These are phyloP conservation scores for Thunnus albacares DNA, from an alignment of 2,797 vertebrate genomes.

Conservation along the genomic window DNA sequence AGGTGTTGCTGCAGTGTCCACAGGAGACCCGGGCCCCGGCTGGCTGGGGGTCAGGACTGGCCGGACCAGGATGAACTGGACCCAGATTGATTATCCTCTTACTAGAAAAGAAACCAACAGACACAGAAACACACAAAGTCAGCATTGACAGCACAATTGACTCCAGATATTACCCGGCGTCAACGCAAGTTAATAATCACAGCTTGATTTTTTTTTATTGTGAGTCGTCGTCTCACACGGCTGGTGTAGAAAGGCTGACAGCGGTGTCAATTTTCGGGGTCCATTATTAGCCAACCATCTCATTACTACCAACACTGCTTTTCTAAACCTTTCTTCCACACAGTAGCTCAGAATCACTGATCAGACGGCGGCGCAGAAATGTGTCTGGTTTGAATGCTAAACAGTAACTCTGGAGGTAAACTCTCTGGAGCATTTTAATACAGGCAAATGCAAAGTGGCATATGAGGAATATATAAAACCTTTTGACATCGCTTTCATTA, in stretches of 20 bases:
- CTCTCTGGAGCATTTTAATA: constrained; percentile 15
- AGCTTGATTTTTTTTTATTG: neutral
- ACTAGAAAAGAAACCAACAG: constrained; percentile 76
- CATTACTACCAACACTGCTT: constrained; percentile 31
- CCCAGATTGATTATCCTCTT: constrained; percentile 96
- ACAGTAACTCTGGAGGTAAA: constrained; percentile 22
- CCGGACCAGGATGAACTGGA: constrained; percentile 92
- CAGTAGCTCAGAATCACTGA: constrained; percentile 37
- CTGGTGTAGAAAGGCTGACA: neutral
- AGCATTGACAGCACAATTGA: neutral
- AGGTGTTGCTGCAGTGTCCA: constrained; percentile 96
- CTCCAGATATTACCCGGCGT: constrained; percentile 13
- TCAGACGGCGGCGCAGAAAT: constrained; percentile 37
- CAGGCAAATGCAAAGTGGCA: neutral
- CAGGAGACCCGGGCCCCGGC: constrained; percentile 93
- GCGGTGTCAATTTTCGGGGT: constrained; percentile 19
- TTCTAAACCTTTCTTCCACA: constrained; percentile 15
- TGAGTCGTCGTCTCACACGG: constrained; percentile 3
- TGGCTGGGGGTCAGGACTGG: constrained; percentile 93
- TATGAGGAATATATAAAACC: neutral
- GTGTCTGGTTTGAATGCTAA: constrained; percentile 57
- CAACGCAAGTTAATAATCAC: constrained; percentile 14
- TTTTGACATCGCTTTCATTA: neutral
- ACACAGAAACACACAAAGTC: constrained; percentile 40
- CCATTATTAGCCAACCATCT: constrained; percentile 35